phyloP scores from a whole-genome alignment of 1,140 invertebrate genomes.

The Tetramorium parvispinum region DNA sequence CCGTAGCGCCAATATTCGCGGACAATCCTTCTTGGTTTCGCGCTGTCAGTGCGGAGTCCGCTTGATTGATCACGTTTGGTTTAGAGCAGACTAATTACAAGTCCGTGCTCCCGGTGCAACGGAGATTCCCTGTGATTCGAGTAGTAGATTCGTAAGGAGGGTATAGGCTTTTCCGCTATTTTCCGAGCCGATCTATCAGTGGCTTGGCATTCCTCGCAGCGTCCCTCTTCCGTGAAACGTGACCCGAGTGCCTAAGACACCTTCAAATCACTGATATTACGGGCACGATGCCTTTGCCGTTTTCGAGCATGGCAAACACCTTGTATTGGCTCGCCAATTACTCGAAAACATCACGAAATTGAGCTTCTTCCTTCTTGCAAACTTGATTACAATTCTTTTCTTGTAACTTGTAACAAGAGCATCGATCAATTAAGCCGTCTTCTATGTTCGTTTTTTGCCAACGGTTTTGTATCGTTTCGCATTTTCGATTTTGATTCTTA shows the following conservation, averaged over 20 bases:
- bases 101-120: slow-evolving; percentile 4
- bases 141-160: not conserved
- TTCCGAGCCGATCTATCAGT: slow-evolving; percentile 59
- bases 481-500: not conserved
- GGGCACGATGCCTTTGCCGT: not conserved
- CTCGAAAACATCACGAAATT: slow-evolving; percentile 2
- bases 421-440: not conserved
- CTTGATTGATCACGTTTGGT: slow-evolving; percentile 49
- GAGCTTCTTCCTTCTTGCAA: not conserved
- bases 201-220: slow-evolving; percentile 43
- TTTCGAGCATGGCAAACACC: slow-evolving; percentile 11
- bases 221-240: slow-evolving; percentile 44
- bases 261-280: slow-evolving; percentile 22
- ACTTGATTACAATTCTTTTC: not conserved
- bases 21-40: slow-evolving; percentile 44
- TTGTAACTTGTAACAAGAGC: not conserved
- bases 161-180: slow-evolving; percentile 39
- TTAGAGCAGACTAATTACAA: slow-evolving; percentile 51
- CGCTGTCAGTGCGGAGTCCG: slow-evolving; percentile 9
- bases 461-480: not conserved
- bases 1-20: slow-evolving; percentile 12
- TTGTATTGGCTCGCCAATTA: slow-evolving; percentile 29
- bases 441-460: not conserved
- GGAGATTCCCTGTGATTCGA: slow-evolving; percentile 44
- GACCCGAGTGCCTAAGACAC: slow-evolving; percentile 26